Base-by-base conservation (phyloP, 1,140 invertebrate species). In the Drosophila bocki region DNA sequence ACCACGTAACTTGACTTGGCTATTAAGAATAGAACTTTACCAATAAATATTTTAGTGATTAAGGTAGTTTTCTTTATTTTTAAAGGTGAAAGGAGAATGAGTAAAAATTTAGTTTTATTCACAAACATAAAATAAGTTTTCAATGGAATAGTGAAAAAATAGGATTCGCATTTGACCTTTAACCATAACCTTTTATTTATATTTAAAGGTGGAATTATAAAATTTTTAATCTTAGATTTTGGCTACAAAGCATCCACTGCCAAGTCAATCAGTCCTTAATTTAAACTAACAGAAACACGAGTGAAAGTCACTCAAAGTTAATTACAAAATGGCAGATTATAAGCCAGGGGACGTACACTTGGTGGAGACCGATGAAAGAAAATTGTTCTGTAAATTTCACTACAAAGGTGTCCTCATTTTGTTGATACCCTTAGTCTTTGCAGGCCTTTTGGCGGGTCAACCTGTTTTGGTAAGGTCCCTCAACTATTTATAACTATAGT, bases 391-490 rank as follows among this genome's bases (percentile, higher is more conserved):
- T 3, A 72, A 69, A 42, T 90, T 51, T 19, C 84, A 88, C 50
- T 84, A 84, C 12, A 88, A 90, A 42, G 84, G 84, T 3, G 19
- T 62, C 1, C 60, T 88, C 3, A 29, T 90, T 0, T 0, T 88
- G 1, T 0, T 79, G 0, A 67, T 88, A 48, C 84, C 84, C 0
- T 4, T 90, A 3, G 0, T 68, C 5, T 63, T 78, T 15, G 37
- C 8, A 3, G 85, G 81, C 0, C 63, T 88, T 35, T 62, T 90
- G 13, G 7, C 75, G 0, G 62, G 50, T 7, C 1, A 33, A 4
- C 50, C 74, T 3, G 7, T 69, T 0, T 1, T 68, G 44, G 83
- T 86, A 60, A 54, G 75, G 75, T 12, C 0, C 4, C 8, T n/a
- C 13, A 29, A 29, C 26, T 29, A 29, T 29, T 29, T 7, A 5